Percentiles rank a stretch among this genome's conserved stretches.
Conservation (phyloP, 2,113 vertebrate genomes). For the Phylloscopus trochilus region DNA sequence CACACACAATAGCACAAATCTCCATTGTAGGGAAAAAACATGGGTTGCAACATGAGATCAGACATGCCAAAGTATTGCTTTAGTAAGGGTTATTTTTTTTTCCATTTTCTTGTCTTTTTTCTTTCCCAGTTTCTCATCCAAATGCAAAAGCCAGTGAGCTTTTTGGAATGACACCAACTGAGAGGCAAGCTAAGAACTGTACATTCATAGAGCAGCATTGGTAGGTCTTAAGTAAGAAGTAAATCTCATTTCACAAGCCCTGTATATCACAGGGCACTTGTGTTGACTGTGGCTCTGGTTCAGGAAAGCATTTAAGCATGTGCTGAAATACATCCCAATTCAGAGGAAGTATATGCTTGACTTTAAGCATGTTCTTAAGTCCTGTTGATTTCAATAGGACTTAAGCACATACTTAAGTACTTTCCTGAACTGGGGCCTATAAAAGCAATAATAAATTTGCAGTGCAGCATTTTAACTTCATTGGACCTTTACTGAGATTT, state of each 20-base stretch:
- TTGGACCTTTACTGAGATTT: background rate
- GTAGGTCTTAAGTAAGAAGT: conserved; percentile 20
- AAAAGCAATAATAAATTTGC: conserved; percentile 33
- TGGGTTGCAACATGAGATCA: conserved; percentile 30
- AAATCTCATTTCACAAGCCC: background rate
- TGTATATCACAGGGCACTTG: background rate
- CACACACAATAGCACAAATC: conserved; percentile 60
- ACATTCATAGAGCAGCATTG: background rate
- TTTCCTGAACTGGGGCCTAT: conserved; percentile 19
- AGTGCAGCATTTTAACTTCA: background rate
- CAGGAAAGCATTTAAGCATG: conserved; percentile 53
- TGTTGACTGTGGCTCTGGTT: conserved; percentile 38
- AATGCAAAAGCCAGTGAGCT: conserved; percentile 41
- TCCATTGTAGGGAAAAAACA: conserved; percentile 19
- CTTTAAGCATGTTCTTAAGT: conserved; percentile 46
- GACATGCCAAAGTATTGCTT: conserved; percentile 38
- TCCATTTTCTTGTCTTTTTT: background rate
- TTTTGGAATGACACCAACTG: conserved; percentile 38
- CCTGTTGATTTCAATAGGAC: conserved; percentile 7
- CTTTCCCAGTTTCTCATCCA: background rate
- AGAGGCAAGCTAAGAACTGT: background rate
- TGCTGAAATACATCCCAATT: conserved; percentile 49
- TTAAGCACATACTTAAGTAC: conserved; percentile 50
- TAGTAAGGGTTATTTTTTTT: background rate
- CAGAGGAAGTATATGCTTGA: conserved; percentile 30